Percentiles rank a stretch among this genome's conserved stretches.
phyloP scores from a whole-genome alignment of 2,797 vertebrate genomes.

The Otus scops region DNA sequence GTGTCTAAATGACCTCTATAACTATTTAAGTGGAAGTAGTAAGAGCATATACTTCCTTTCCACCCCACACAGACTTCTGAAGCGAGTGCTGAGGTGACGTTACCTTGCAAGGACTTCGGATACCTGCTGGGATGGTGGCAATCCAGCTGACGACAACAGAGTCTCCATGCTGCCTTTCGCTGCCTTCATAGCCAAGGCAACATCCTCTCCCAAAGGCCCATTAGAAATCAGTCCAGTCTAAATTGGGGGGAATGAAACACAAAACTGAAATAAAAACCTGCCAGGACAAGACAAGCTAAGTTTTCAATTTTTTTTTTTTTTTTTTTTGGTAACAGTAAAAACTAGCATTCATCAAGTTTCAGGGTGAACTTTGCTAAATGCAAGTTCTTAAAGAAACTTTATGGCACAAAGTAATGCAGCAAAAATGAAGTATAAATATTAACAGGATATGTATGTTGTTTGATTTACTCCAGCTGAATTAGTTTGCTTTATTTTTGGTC shows the following conservation, averaged over 20 bases:
- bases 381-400: background rate
- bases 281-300: background rate
- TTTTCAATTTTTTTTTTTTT: background rate
- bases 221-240: slow-evolving; percentile 83
- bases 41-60: background rate
- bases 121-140: slow-evolving; percentile 71
- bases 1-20: background rate
- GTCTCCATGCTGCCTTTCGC: slow-evolving; percentile 72
- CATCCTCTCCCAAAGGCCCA: slow-evolving; percentile 81
- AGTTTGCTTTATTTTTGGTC: background rate
- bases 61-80: background rate
- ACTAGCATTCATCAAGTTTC: background rate
- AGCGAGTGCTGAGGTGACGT: background rate
- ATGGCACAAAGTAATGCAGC: background rate
- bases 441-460: background rate
- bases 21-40: background rate
- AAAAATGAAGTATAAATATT: background rate
- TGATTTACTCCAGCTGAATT: background rate
- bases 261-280: background rate
- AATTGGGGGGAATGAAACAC: slow-evolving; percentile 47
- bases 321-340: background rate
- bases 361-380: background rate
- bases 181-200: slow-evolving; percentile 69
- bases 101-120: slow-evolving; percentile 81
- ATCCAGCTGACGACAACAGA: slow-evolving; percentile 55